Base-by-base conservation (phyloP, 2,797 vertebrate genomes). In the Morelia viridis region DNA sequence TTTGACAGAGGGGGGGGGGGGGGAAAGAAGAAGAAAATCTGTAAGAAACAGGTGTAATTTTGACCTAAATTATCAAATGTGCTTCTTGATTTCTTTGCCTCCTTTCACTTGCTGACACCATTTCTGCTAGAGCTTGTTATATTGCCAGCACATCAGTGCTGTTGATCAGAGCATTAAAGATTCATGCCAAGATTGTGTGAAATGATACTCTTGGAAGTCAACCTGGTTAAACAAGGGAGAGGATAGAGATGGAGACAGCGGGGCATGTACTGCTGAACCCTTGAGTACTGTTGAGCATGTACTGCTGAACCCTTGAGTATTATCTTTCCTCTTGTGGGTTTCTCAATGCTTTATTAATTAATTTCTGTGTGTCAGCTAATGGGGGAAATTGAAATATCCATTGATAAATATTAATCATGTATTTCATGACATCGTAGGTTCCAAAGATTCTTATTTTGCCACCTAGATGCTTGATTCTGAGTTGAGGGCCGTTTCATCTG, bases 1-100 rank as follows among this genome's bases (percentile, higher is more conserved):
- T 87, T 35, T 89, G 76, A 56, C 92, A 87, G 64, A 90, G n/a
- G 60, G n/a, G n/a, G n/a, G n/a, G n/a, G n/a, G n/a, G n/a, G n/a
- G n/a, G n/a, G n/a, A n/a, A n/a, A n/a, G n/a, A 60, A 22, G 62
- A 58, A 58, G 62, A 57, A 10, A 19, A 35, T n/a, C 68, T 68
- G 28, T 68, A 68, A 58, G 15, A 41, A n/a, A 10, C 57, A 60
- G 10, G 4, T 86, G 7, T 5, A 71, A 24, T 68, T 88, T 95
- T 92, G 90, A 62, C 0, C 2, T 62, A 80, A 3, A 76, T 53
- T 28, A 6, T 1, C 0, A 85, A 68, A 0, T 1, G 83, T 0
- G 71, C 89, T 24, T 86, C 2, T 89, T 94, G 22, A 58, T 7
- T 89, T 87, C 50, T 93, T 0, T 0, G 90, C 0, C 11, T 93